These are phyloP conservation scores for Caenorhabditis japonica DNA, from an alignment of 2,888 invertebrate species.

Conservation along the genomic window DNA sequence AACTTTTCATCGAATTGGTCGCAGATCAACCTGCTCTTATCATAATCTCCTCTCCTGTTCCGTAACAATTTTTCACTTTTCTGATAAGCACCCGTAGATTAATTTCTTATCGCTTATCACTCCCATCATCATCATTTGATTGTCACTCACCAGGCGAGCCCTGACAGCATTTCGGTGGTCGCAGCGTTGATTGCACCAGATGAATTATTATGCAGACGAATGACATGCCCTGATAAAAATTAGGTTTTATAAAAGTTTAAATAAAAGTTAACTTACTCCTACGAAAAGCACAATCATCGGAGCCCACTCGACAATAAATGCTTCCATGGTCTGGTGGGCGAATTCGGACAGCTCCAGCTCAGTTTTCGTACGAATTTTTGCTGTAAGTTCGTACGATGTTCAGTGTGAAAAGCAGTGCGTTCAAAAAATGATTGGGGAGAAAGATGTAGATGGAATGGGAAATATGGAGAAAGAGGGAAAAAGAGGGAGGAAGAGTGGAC, in stretches of 20 bases:
- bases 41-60: neutral
- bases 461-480: too few relatives aligned
- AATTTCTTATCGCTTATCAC: slow-evolving; percentile 14
- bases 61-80: too few relatives aligned
- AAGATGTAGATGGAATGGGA: neutral
- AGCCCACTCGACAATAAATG: slow-evolving; percentile 32
- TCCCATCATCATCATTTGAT: slow-evolving; percentile 16
- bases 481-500: slow-evolving; percentile 23
- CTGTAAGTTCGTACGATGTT: slow-evolving; percentile 24
- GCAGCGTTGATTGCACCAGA: slow-evolving; percentile 40
- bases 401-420: too few relatives aligned
- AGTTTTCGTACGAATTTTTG: slow-evolving; percentile 24
- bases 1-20: too few relatives aligned
- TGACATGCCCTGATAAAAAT: slow-evolving; percentile 36
- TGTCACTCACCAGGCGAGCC: slow-evolving; percentile 26
- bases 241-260: neutral
- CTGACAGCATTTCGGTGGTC: slow-evolving; percentile 48
- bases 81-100: slow-evolving; percentile 13
- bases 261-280: slow-evolving; percentile 23
- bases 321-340: slow-evolving; percentile 28
- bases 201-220: slow-evolving; percentile 45
- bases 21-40: neutral
- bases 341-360: slow-evolving; percentile 31
- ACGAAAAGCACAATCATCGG: slow-evolving; percentile 36
- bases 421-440: slow-evolving; percentile 4